Evolutionary conservation across 2,113 vertebrate genomes (phyloP).

Genomic region (Urocolius indicus): DNA sequence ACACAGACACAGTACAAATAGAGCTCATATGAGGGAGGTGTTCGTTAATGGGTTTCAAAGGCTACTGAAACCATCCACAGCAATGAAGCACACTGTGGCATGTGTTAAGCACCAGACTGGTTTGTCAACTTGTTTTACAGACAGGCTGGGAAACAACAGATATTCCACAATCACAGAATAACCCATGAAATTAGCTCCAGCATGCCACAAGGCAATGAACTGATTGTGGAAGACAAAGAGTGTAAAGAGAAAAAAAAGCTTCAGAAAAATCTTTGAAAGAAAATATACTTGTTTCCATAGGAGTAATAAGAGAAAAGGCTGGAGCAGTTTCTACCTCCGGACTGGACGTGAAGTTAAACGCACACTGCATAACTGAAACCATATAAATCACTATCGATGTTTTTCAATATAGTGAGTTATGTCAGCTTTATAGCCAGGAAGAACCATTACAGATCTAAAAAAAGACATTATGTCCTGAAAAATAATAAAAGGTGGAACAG

Average conservation of each 20-base stretch:
- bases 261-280: neutral
- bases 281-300: neutral
- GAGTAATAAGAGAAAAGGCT: neutral
- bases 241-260: neutral
- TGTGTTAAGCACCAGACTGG: neutral
- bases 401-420: constrained; percentile 43
- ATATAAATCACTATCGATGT: constrained; percentile 14
- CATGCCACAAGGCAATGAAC: neutral
- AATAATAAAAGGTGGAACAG: neutral
- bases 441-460: constrained; percentile 57
- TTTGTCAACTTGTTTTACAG: constrained; percentile 1
- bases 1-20: neutral
- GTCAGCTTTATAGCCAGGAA: constrained; percentile 53
- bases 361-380: neutral
- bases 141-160: neutral
- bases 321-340: neutral
- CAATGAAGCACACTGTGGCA: neutral
- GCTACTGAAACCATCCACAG: neutral
- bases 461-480: neutral
- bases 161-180: constrained; percentile 1
- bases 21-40: neutral
- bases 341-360: constrained; percentile 15
- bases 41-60: neutral
- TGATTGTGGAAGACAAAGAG: neutral
- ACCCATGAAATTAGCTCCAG: neutral